Percentiles rank a stretch among this genome's conserved stretches.
Evolutionary conservation across 2,113 vertebrate genomes (phyloP).

Genomic region (Merops nubicus): DNA sequence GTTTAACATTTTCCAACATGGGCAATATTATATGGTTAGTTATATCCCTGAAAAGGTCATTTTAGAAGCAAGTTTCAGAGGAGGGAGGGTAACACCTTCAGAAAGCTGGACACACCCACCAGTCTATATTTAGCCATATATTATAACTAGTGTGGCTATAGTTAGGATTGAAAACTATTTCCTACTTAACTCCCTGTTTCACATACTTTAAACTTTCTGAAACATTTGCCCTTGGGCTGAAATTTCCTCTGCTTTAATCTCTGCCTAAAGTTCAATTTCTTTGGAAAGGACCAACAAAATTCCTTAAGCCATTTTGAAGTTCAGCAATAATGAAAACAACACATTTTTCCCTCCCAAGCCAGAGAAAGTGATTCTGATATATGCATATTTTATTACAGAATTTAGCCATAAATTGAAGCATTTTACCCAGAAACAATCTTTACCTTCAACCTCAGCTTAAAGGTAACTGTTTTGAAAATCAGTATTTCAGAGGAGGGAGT

Average conservation of each 20-base stretch:
- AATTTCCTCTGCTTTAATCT: conserved; percentile 69
- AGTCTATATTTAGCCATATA: conserved; percentile 49
- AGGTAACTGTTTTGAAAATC: conserved; percentile 18
- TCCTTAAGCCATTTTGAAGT: conserved; percentile 57
- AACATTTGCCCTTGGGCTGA: conserved; percentile 63
- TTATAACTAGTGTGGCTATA: conserved; percentile 36
- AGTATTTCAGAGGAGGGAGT: not conserved
- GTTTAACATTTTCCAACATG: conserved; percentile 31
- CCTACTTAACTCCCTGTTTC: conserved; percentile 39
- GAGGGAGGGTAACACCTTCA: conserved; percentile 10
- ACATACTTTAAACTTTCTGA: conserved; percentile 49
- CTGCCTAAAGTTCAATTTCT: conserved; percentile 44
- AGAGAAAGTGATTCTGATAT: conserved; percentile 30
- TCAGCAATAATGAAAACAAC: conserved; percentile 56
- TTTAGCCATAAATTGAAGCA: conserved; percentile 1
- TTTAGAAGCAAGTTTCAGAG: conserved; percentile 23
- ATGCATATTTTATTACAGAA: not conserved
- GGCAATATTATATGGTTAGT: not conserved
- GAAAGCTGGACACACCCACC: not conserved
- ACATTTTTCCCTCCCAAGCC: not conserved
- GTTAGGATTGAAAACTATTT: conserved; percentile 56
- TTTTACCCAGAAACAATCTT: not conserved
- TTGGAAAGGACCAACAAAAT: conserved; percentile 44
- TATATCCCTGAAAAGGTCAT: not conserved
- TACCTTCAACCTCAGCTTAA: conserved; percentile 9